phyloP scores from a whole-genome alignment of 2,888 invertebrate genomes.

The Endotricha flammealis region DNA sequence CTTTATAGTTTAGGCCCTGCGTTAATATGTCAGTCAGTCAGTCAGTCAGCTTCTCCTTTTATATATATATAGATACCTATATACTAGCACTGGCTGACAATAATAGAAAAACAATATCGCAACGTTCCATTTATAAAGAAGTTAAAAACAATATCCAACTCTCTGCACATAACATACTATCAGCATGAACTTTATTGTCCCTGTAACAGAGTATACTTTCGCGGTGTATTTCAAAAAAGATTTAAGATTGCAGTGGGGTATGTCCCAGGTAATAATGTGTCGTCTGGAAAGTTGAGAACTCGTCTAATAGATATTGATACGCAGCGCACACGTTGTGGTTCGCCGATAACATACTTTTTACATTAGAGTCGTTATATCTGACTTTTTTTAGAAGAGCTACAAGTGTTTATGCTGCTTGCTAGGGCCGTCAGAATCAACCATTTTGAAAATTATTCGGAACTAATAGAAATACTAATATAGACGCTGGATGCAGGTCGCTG shows the following conservation, averaged over 20 bases:
- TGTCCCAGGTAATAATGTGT: constrained; percentile 18
- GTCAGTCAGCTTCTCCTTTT: too few species aligned
- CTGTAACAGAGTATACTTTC: constrained; percentile 7
- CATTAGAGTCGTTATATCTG: too few species aligned
- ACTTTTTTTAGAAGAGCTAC: too few species aligned
- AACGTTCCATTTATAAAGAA: neutral
- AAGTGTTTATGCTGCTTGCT: too few species aligned
- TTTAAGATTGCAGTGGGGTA: constrained; percentile 11
- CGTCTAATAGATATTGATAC: constrained; percentile 19
- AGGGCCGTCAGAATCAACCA: too few species aligned
- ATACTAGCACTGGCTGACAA: too few species aligned
- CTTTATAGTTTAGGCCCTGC: too few species aligned
- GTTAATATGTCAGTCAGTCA: too few species aligned
- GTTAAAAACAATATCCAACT: constrained; percentile 2
- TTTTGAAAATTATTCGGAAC: too few species aligned
- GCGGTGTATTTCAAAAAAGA: neutral
- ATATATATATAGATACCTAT: too few species aligned
- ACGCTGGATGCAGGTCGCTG: too few species aligned
- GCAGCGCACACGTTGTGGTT: constrained; percentile 4
- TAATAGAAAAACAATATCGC: neutral
- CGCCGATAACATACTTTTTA: neutral
- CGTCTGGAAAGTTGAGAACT: constrained; percentile 22
- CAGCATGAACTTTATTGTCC: neutral
- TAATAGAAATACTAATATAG: too few species aligned
- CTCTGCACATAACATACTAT: neutral